Evolutionary conservation across 2,113 vertebrate genomes (phyloP).

Genomic region (Spea bombifrons): DNA sequence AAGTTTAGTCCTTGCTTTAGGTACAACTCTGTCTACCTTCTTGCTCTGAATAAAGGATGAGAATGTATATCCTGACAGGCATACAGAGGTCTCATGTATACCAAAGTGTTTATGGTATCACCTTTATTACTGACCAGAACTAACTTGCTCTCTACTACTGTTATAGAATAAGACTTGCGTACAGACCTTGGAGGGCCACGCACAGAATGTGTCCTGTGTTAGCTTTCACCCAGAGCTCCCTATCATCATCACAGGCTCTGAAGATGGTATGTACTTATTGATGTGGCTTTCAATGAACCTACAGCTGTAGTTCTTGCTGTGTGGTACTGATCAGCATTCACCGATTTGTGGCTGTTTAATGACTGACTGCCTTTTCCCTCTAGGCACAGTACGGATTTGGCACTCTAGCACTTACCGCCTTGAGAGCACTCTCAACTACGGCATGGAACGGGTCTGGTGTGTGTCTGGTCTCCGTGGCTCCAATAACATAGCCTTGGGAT

Average conservation of each 20-base stretch:
- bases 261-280: conserved; percentile 78
- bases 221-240: conserved; percentile 97
- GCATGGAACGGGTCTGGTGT: conserved; percentile 98
- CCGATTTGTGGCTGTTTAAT: not conserved
- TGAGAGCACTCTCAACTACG: conserved; percentile 94
- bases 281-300: too few species aligned
- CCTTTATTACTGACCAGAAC: too few species aligned
- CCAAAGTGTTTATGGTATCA: too few species aligned
- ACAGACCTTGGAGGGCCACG: conserved; percentile 94
- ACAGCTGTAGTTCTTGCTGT: too few species aligned
- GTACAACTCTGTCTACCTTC: too few species aligned
- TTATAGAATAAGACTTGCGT: conserved; percentile 95
- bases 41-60: too few species aligned
- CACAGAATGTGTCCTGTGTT: conserved; percentile 95
- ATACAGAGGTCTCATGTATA: too few species aligned
- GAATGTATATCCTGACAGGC: too few species aligned
- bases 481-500: conserved; percentile 93
- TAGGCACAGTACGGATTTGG: conserved; percentile 96
- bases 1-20: too few species aligned
- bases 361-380: not conserved
- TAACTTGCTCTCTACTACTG: not conserved
- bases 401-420: conserved; percentile 95
- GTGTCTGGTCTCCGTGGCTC: conserved; percentile 91
- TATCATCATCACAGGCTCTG: conserved; percentile 96
- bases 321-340: too few species aligned